Conservation (phyloP, 2,888 invertebrate species). For the Drosophila longiperda region DNA sequence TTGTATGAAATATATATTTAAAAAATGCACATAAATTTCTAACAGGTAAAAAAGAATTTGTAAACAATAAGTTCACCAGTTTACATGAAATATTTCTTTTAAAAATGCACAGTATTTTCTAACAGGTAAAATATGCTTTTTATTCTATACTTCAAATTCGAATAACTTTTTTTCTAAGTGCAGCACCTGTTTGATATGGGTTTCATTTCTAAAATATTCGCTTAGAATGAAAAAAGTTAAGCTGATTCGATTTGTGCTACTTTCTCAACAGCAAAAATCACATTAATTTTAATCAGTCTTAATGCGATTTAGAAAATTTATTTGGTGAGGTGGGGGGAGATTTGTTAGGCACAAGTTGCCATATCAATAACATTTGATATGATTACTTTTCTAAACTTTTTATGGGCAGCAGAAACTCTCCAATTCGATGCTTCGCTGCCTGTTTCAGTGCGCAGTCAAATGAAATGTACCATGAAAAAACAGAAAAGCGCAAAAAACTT, state of each 20-base stretch:
- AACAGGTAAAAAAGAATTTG: background rate
- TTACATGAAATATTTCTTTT: no score
- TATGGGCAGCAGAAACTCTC: slow-evolving; percentile 52
- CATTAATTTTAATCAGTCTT: slow-evolving; percentile 69
- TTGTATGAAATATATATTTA: no score
- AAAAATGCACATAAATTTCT: no score
- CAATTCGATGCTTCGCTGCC: slow-evolving; percentile 36
- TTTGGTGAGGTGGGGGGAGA: background rate
- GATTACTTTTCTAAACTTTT: slow-evolving; percentile 80
- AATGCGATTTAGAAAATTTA: slow-evolving; percentile 34
- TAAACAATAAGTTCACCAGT: no score
- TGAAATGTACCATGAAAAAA: slow-evolving; percentile 75
- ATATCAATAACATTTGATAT: slow-evolving; percentile 78
- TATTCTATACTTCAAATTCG: background rate
- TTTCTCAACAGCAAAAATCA: background rate
- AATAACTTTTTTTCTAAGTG: background rate
- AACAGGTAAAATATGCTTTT: background rate
- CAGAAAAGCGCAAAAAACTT: slow-evolving; percentile 46
- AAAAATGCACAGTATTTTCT: no score
- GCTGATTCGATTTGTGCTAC: background rate
- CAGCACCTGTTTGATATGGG: background rate
- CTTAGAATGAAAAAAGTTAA: background rate
- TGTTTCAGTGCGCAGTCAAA: slow-evolving; percentile 39
- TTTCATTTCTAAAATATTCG: background rate
- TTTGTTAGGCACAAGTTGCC: slow-evolving; percentile 45